Percentiles rank a stretch among this genome's conserved stretches.
Conservation (phyloP, 2,113 vertebrate species). For the Macrotus californicus region DNA sequence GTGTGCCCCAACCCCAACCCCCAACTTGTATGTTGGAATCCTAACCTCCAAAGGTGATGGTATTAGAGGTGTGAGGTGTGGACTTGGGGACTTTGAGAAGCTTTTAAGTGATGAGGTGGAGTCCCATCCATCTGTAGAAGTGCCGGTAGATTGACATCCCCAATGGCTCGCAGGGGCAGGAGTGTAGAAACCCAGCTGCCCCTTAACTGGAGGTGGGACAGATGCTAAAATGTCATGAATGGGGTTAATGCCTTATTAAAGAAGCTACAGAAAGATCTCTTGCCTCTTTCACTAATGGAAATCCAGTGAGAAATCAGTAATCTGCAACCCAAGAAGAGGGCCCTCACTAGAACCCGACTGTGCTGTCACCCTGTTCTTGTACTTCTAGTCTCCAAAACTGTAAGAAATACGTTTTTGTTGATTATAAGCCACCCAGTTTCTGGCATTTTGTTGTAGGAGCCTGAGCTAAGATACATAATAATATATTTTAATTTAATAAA, state of each 20-base stretch:
- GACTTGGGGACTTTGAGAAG: background rate
- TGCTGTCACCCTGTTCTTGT: background rate
- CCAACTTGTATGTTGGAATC: background rate
- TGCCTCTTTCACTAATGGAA: background rate
- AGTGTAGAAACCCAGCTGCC: background rate
- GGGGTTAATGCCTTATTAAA: background rate
- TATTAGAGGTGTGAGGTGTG: background rate
- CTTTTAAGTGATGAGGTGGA: background rate
- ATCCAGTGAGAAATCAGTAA: background rate
- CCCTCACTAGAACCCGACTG: background rate
- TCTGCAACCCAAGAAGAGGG: background rate
- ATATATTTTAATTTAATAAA: background rate
- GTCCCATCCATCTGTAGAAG: background rate
- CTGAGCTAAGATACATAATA: too few species aligned
- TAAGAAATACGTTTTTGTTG: background rate
- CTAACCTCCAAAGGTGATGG: background rate
- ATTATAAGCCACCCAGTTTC: background rate
- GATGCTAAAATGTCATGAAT: background rate
- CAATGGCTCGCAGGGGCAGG: rapidly evolving
- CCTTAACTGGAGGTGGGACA: background rate
- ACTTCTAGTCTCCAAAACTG: background rate
- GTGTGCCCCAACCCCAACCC: too few species aligned
- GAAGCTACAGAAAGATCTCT: background rate
- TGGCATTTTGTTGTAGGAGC: background rate
- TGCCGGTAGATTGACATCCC: background rate